These are phyloP conservation scores for Meiosimyza decipiens DNA, from an alignment of 2,888 invertebrate genomes.

Conservation along the genomic window DNA sequence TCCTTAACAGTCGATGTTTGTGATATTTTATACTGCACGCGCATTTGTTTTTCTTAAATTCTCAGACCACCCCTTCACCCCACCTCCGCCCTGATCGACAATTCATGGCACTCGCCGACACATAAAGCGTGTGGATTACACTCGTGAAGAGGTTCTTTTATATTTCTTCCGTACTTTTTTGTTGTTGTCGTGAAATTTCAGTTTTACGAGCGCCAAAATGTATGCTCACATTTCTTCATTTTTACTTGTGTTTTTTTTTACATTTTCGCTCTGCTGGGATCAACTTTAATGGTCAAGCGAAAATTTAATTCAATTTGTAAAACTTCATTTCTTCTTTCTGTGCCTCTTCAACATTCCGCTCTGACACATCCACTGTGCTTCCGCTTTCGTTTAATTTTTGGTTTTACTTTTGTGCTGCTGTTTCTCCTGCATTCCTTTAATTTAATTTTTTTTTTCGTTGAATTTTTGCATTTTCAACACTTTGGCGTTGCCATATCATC, in stretches of 20 bases:
- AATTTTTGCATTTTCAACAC: background rate
- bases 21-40: background rate
- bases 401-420: no score
- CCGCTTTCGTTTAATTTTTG: slow-evolving; percentile 5
- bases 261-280: background rate
- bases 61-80: no score
- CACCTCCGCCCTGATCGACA: no score
- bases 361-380: background rate
- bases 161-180: background rate
- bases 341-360: background rate
- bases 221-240: slow-evolving; percentile 1
- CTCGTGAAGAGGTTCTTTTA: no score
- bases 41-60: no score
- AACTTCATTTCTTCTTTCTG: slow-evolving; percentile 24
- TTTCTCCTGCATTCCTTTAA: background rate
- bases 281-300: slow-evolving; percentile 39
- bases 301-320: slow-evolving; percentile 45
- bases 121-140: no score
- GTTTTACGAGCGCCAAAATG: slow-evolving; percentile 13
- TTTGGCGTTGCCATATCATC: background rate
- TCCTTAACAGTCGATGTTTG: background rate
- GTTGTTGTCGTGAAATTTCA: slow-evolving; percentile 7
- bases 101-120: no score
- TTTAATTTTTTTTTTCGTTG: background rate
- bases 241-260: slow-evolving; percentile 6